A percentile compares a stretch with the other conserved stretches of the same genome.
Conservation (phyloP, 1,140 invertebrate species). For the Ceratitis capitata region DNA sequence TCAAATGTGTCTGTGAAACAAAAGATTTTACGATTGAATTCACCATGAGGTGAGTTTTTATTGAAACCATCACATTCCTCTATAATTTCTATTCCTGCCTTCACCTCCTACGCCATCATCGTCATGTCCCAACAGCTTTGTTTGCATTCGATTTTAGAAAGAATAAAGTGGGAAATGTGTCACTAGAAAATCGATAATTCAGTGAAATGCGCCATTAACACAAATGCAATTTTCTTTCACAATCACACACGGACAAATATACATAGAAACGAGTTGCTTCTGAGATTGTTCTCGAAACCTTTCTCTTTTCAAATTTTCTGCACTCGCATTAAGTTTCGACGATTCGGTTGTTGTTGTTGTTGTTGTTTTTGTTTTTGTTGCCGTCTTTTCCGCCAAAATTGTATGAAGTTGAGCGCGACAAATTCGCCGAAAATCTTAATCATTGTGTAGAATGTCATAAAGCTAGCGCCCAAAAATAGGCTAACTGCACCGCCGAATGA, state of each 20-base stretch:
- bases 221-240: neutral
- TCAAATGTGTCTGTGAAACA: neutral
- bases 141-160: neutral
- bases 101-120: neutral
- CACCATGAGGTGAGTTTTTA: neutral
- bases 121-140: neutral
- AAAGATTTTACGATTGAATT: neutral
- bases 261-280: too few species aligned
- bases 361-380: too few species aligned
- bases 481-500: slow-evolving; percentile 61
- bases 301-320: neutral
- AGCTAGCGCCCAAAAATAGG: slow-evolving; percentile 61
- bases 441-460: slow-evolving; percentile 56
- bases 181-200: slow-evolving; percentile 19
- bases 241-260: too few species aligned
- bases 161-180: neutral
- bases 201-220: neutral
- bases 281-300: neutral
- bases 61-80: neutral
- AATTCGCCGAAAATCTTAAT: slow-evolving; percentile 46
- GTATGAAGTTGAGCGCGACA: neutral
- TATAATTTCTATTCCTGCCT: neutral
- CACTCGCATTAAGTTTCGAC: neutral
- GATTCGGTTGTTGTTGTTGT: neutral
- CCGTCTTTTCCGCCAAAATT: too few species aligned